Evolutionary conservation across 2,888 invertebrate genomes (phyloP).

Genomic region (Apodemia zela): DNA sequence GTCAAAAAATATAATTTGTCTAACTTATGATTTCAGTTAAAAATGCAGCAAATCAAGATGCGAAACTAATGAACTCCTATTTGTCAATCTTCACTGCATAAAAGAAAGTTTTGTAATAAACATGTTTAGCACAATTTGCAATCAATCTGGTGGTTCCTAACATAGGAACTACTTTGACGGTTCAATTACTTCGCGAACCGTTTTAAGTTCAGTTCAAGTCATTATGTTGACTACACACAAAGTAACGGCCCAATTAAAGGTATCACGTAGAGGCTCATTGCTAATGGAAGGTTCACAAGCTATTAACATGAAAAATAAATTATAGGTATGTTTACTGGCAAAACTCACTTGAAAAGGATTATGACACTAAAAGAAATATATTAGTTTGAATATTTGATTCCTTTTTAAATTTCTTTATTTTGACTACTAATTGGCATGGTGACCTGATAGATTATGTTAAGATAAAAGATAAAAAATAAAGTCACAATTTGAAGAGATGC

Average conservation of each 20-base stretch:
- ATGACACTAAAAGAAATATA: no score
- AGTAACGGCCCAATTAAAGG: conserved; percentile 16
- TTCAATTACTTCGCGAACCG: conserved; percentile 9
- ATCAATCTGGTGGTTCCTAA: neutral
- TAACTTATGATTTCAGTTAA: no score
- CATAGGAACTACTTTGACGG: conserved; percentile 8
- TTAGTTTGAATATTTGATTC: no score
- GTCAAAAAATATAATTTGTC: no score
- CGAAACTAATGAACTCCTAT: neutral
- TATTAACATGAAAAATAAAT: neutral
- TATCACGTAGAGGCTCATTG: conserved; percentile 7
- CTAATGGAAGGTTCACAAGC: conserved; percentile 7
- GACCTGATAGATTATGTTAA: no score
- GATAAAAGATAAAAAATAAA: no score
- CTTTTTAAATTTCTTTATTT: no score
- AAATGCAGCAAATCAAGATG: no score
- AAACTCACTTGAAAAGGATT: no score
- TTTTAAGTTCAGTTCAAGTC: conserved; percentile 16
- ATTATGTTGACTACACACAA: conserved; percentile 17
- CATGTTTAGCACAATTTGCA: conserved; percentile 9
- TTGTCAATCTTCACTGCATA: neutral
- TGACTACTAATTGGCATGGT: no score
- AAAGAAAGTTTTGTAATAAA: neutral
- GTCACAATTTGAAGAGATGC: no score
- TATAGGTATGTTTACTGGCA: neutral